Percentiles rank a stretch among this genome's conserved stretches.
Conservation (phyloP, 2,113 vertebrate genomes). For the Oceanodroma tethys region DNA sequence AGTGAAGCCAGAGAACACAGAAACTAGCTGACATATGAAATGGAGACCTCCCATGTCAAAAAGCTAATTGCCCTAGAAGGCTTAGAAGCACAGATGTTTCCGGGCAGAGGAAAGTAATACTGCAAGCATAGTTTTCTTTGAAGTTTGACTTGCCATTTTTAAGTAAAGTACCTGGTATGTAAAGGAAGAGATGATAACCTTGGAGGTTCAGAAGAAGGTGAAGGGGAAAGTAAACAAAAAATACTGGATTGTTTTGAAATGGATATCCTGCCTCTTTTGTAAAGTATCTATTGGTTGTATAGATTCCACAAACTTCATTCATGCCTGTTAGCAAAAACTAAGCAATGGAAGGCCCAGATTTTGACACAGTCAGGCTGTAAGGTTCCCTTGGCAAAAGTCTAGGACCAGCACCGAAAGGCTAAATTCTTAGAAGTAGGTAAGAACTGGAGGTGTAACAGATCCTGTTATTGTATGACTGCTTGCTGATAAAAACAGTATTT, state of each 20-base stretch:
- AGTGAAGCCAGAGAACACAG: background rate
- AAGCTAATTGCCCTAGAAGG: background rate
- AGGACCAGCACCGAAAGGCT: background rate
- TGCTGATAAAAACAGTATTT: background rate
- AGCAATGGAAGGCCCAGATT: background rate
- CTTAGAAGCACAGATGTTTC: background rate
- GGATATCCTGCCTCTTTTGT: background rate
- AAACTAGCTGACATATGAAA: background rate
- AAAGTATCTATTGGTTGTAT: background rate
- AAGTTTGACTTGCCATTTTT: background rate
- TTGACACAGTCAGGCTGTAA: background rate
- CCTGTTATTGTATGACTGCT: background rate
- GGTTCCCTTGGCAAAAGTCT: background rate
- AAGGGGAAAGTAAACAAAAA: background rate
- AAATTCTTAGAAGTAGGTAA: background rate
- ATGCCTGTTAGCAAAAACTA: background rate
- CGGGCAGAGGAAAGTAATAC: background rate
- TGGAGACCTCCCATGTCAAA: background rate
- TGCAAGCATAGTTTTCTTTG: background rate
- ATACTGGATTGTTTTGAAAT: background rate
- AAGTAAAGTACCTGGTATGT: background rate
- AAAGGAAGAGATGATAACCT: background rate
- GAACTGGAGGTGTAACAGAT: background rate
- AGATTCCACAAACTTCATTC: background rate
- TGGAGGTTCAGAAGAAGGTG: background rate